These are phyloP conservation scores for Cettia cetti DNA, from an alignment of 2,113 vertebrate species.

Conservation along the genomic window DNA sequence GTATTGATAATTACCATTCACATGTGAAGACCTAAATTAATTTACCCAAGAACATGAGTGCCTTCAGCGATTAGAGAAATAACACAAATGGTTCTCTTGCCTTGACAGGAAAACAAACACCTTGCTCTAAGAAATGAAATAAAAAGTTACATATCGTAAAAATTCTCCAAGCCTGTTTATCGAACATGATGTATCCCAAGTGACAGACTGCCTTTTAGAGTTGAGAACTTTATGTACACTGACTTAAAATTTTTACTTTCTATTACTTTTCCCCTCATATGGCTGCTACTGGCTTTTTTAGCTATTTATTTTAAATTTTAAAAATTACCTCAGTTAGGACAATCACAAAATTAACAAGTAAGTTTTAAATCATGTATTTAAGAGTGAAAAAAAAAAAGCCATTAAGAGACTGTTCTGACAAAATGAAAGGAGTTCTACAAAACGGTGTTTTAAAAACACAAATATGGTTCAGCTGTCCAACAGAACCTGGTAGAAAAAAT, in stretches of 20 bases:
- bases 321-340: neutral
- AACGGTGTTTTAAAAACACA: neutral
- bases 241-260: neutral
- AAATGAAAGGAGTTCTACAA: neutral
- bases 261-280: neutral
- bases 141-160: neutral
- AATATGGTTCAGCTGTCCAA: neutral
- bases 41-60: neutral
- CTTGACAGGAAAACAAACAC: neutral
- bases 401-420: neutral
- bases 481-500: neutral
- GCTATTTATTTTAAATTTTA: neutral
- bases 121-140: neutral
- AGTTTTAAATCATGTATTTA: neutral
- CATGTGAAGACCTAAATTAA: slow-evolving; percentile 1
- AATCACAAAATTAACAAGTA: neutral
- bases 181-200: neutral
- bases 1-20: neutral
- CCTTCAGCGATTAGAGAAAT: neutral
- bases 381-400: neutral
- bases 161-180: neutral
- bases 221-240: neutral
- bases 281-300: neutral
- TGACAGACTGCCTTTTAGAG: neutral
- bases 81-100: neutral